These are phyloP conservation scores for Crotalus viridis DNA, from an alignment of 2,113 vertebrate species.

Conservation along the genomic window DNA sequence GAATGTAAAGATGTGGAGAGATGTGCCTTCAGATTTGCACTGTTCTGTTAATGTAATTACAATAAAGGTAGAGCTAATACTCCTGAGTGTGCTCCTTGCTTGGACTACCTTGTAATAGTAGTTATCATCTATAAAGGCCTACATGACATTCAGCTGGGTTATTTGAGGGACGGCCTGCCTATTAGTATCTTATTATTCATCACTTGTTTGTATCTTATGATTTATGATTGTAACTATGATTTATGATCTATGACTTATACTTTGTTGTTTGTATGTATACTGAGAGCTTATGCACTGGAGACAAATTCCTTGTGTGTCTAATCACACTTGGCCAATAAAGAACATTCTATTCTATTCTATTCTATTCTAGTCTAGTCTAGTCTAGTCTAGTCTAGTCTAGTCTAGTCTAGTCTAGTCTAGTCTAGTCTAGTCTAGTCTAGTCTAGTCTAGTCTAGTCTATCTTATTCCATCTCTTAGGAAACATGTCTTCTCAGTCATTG, in stretches of 20 bases:
- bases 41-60: not conserved
- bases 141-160: not conserved
- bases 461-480: not conserved
- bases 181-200: not conserved
- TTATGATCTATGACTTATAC: not conserved
- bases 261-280: not conserved
- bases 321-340: not conserved
- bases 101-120: not conserved
- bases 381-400: too few relatives aligned
- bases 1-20: not conserved
- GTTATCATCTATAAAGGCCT: not conserved
- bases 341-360: not conserved
- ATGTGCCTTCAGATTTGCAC: not conserved
- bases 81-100: not conserved
- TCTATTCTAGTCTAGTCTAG: not conserved
- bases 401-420: not conserved
- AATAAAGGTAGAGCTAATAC: not conserved
- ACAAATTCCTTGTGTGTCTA: not conserved
- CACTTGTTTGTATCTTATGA: not conserved
- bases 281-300: not conserved
- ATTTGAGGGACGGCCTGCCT: not conserved
- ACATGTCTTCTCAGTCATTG: not conserved
- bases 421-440: fast-evolving
- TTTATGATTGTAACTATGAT: not conserved
- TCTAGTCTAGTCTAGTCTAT: too few relatives aligned